These are phyloP conservation scores for Pogona vitticeps DNA, from an alignment of 2,113 vertebrate genomes.

Conservation along the genomic window DNA sequence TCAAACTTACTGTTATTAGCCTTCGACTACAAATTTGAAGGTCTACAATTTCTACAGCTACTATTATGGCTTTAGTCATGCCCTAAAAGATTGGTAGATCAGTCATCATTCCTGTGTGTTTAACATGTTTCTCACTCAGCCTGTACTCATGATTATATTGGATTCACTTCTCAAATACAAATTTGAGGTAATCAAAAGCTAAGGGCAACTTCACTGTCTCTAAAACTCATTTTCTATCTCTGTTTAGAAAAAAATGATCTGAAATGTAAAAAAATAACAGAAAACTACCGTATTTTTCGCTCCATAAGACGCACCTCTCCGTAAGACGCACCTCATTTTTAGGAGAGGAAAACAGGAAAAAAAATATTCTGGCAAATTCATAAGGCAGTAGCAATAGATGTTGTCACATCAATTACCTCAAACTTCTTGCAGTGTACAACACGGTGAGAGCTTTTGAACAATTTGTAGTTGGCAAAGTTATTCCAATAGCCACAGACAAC, in stretches of 20 bases:
- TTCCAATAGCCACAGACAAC: too few species aligned
- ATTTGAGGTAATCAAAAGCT: constrained; percentile 77
- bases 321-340: too few species aligned
- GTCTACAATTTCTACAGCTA: constrained; percentile 79
- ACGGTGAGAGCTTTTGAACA: too few species aligned
- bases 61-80: constrained; percentile 73
- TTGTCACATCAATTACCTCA: too few species aligned
- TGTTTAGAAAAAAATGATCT: constrained; percentile 75
- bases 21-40: constrained; percentile 76
- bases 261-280: constrained; percentile 75
- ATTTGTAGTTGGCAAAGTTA: too few species aligned
- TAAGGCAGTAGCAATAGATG: too few species aligned
- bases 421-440: too few species aligned
- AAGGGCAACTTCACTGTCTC: constrained; percentile 74
- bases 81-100: constrained; percentile 74
- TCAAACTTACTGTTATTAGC: constrained; percentile 81
- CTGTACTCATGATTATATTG: constrained; percentile 74
- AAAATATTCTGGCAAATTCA: too few species aligned
- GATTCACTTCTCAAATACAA: constrained; percentile 86
- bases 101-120: constrained; percentile 76
- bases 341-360: too few species aligned
- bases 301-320: too few species aligned
- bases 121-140: constrained; percentile 79
- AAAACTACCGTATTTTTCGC: too few species aligned
- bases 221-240: constrained; percentile 79